A percentile compares a stretch with the other conserved stretches of the same genome.
Conservation (phyloP, 2,797 vertebrate species). For the Semotilus atromaculatus region DNA sequence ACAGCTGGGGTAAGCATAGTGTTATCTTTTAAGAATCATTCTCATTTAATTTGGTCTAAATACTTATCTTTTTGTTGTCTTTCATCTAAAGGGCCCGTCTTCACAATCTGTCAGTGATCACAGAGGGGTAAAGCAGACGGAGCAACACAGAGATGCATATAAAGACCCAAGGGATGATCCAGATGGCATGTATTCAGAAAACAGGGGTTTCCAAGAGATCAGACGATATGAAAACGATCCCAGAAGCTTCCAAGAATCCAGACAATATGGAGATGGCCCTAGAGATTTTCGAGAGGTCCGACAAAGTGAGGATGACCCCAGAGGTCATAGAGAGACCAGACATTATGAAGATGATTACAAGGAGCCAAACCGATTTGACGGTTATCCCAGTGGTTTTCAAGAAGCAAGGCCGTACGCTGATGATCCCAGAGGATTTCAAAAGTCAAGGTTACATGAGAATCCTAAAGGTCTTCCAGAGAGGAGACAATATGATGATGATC, state of each 20-base stretch:
- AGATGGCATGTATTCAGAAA: conserved; percentile 11
- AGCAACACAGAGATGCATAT: conserved; percentile 54
- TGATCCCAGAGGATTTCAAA: conserved; percentile 40
- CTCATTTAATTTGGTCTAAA: conserved; percentile 23
- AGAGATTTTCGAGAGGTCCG: neutral
- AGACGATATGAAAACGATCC: neutral
- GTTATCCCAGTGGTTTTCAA: conserved; percentile 12
- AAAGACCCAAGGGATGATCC: conserved; percentile 19
- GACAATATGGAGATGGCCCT: conserved; percentile 26
- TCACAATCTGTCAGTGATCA: conserved; percentile 56
- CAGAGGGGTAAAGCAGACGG: conserved; percentile 43
- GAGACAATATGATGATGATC: conserved; percentile 29
- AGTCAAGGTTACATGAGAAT: conserved; percentile 18
- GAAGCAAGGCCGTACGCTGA: neutral
- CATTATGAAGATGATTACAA: conserved; percentile 9
- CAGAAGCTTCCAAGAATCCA: conserved; percentile 4
- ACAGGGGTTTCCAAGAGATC: conserved; percentile 20
- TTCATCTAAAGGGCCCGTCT: conserved; percentile 59
- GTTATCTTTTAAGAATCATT: neutral
- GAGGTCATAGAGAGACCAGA: conserved; percentile 49
- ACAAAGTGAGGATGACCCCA: neutral
- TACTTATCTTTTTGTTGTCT: conserved; percentile 19
- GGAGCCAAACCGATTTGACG: neutral
- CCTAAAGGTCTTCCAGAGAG: conserved; percentile 5
- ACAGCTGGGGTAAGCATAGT: conserved; percentile 64